A percentile compares a stretch with the other conserved stretches of the same genome.
phyloP scores from a whole-genome alignment of 2,113 vertebrate species.

The Charina bottae region DNA sequence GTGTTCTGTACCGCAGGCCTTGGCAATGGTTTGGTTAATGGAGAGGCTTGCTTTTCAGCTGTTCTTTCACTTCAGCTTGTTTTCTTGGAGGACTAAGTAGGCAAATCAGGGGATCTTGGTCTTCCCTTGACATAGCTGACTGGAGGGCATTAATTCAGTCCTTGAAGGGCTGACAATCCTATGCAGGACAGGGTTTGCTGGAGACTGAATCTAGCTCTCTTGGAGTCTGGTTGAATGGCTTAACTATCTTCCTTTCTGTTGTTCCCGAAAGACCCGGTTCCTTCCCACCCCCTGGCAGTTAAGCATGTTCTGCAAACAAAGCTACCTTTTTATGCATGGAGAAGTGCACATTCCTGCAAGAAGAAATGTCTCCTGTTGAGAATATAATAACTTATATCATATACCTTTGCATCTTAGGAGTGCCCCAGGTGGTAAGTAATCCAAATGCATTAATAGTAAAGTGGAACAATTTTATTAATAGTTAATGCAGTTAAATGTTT shows the following conservation, averaged over 20 bases:
- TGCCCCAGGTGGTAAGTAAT: neutral
- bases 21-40: no score
- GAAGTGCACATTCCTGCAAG: neutral
- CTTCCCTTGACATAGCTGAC: no score
- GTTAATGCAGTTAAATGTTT: neutral
- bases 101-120: no score
- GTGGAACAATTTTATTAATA: neutral
- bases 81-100: no score
- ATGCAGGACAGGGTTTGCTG: no score
- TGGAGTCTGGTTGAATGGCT: neutral
- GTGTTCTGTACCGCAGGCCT: no score
- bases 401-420: no score
- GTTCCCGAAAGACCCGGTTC: neutral
- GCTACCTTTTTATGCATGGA: neutral
- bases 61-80: no score
- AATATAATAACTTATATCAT: neutral
- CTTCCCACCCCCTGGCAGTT: neutral
- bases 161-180: no score
- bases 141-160: no score
- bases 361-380: neutral
- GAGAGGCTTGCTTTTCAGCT: no score
- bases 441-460: no score
- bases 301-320: neutral
- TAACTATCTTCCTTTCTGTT: neutral
- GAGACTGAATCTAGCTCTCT: neutral